Evolutionary conservation across 2,888 invertebrate genomes (phyloP).

Genomic region (Heliconius ethilla): DNA sequence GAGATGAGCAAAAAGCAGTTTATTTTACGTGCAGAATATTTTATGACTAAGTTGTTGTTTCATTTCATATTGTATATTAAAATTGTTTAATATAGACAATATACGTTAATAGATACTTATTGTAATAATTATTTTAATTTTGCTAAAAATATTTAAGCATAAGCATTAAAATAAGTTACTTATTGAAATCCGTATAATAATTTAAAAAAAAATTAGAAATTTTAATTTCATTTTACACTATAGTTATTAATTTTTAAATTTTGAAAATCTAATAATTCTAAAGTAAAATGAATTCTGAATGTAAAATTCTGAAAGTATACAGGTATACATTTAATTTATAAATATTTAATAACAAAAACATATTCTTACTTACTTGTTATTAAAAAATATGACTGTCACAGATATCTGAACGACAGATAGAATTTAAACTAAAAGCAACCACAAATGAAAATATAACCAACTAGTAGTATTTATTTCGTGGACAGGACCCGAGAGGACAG

Average conservation of each 20-base stretch:
- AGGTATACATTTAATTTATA: background rate
- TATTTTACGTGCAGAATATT: background rate
- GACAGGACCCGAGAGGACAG: background rate
- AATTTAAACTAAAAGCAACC: background rate
- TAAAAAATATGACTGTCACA: background rate
- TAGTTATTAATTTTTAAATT: background rate
- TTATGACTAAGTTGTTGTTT: constrained; percentile 16
- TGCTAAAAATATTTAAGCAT: background rate
- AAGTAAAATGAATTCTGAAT: background rate
- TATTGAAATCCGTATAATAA: background rate
- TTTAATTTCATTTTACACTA: background rate
- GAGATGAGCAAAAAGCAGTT: background rate
- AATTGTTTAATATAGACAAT: background rate
- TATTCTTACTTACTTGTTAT: background rate
- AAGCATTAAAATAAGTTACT: background rate
- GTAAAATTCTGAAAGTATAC: background rate
- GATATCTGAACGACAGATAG: background rate
- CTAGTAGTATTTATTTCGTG: background rate
- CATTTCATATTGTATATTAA: background rate
- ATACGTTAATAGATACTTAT: background rate
- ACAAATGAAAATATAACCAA: background rate
- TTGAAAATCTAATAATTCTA: background rate
- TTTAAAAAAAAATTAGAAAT: background rate
- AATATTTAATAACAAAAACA: background rate
- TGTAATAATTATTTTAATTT: too few relatives aligned